Evolutionary conservation across 2,797 vertebrate genomes (phyloP), one percentile per base, ranked within the genome.

Genomic region (Lagorchestes hirsutus): DNA sequence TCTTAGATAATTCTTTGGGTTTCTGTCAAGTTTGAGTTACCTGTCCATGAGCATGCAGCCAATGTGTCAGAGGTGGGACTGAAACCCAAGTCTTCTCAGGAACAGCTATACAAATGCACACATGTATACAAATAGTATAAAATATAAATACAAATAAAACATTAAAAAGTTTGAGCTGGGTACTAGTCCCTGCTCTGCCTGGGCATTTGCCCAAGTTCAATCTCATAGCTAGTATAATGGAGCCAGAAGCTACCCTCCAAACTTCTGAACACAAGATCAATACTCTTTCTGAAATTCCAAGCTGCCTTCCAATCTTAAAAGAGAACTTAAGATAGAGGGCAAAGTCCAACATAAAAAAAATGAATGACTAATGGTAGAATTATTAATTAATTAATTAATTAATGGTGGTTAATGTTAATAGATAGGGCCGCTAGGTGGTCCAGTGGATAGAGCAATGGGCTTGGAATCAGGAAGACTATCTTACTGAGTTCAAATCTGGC

Each of bases 241-340:
- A 67, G 62, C 13, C 62, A 67, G 62, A 67, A 67, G 13, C 34
- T 5, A 67, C 34, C 14, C 34, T n/a, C 14, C 34, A 67, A 67
- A 13, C 62, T 67, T 67, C 59, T 62, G 12, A 62, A 13, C 12
- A 14, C 10, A 62, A 62, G 59, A 4, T 0, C 59, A 34, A 62
- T 62, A 62, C 59, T 34, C 59, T 62, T 29, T 58, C 12, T 62
- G 59, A 31, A 62, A 62, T 62, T 62, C 27, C 12, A 34, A 62
- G 31, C 29, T 62, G 29, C 59, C 59, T 62, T 96, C 29, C 10
- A 90, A 29, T 90, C 46, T 96, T 94, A 92, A 50, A 94, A 96
- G 94, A 96, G 31, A 58, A 87, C 50, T 90, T 9, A 54, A 93
- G 74, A 94, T 54, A 92, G 91, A 93, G 93, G 56, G 74, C 96